These are phyloP conservation scores for Dorcus hopei DNA, from an alignment of 2,888 invertebrate species.

Conservation along the genomic window DNA sequence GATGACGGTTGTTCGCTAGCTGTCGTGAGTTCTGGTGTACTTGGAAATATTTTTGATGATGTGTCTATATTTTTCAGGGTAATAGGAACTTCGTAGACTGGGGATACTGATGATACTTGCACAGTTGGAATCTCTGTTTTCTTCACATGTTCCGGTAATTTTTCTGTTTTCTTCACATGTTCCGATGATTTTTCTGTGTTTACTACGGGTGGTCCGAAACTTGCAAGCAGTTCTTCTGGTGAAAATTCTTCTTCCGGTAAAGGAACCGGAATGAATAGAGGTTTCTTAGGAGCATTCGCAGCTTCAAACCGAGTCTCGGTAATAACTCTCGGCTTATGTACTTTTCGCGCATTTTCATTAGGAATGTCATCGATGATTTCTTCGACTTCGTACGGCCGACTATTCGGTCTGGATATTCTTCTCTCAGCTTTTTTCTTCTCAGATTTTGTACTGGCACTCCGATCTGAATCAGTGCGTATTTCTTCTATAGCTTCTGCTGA, in stretches of 20 bases:
- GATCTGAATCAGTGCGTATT: constrained; percentile 25
- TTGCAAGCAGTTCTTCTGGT: constrained; percentile 14
- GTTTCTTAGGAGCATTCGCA: constrained; percentile 29
- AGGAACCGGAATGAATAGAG: constrained; percentile 17
- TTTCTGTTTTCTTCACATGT: constrained; percentile 7
- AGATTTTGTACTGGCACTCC: background rate
- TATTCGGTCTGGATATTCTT: constrained; percentile 28
- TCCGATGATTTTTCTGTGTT: constrained; percentile 10
- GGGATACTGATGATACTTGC: background rate
- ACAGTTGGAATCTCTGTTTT: background rate
- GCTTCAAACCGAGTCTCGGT: constrained; percentile 42
- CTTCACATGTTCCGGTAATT: background rate
- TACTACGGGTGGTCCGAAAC: constrained; percentile 5
- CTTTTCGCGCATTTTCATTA: constrained; percentile 32
- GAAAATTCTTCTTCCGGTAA: constrained; percentile 19
- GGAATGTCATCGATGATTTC: constrained; percentile 45
- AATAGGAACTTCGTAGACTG: background rate
- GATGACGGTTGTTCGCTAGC: constrained; percentile 10
- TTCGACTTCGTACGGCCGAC: constrained; percentile 40
- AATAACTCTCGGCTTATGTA: constrained; percentile 37
- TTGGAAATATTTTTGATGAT: background rate
- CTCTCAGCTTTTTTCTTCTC: constrained; percentile 23
- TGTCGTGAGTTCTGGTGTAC: constrained; percentile 11
- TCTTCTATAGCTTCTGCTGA: constrained; percentile 36
- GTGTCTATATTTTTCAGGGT: background rate